phyloP scores from a whole-genome alignment of 2,113 vertebrate genomes.

The Pelecanoides urinatrix region DNA sequence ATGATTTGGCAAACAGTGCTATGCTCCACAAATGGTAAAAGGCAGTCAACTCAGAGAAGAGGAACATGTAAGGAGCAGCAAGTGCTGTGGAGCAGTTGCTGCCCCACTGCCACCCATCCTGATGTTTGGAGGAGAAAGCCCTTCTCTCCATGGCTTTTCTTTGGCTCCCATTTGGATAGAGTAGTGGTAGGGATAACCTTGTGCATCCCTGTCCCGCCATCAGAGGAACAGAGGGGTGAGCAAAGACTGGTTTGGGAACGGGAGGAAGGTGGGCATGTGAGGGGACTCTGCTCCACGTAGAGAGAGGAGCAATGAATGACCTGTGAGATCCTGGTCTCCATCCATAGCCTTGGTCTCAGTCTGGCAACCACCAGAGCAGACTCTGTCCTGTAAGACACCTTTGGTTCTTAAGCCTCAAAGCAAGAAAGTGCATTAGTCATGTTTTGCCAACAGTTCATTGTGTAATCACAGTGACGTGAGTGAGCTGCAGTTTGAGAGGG shows the following conservation, averaged over 20 bases:
- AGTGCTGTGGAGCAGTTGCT: neutral
- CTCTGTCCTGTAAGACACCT: neutral
- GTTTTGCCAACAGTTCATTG: neutral
- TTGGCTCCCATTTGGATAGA: neutral
- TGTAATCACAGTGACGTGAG: neutral
- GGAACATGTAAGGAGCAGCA: fast-evolving
- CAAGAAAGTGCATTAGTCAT: neutral
- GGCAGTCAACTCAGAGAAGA: neutral
- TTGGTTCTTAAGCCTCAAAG: neutral
- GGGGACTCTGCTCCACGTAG: neutral
- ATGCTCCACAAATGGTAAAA: neutral
- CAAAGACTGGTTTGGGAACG: neutral
- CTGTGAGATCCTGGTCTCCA: neutral
- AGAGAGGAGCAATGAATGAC: neutral
- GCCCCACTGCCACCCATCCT: neutral
- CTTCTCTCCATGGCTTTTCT: neutral
- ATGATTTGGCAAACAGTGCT: neutral
- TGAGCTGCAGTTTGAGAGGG: neutral
- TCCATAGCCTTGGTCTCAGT: neutral
- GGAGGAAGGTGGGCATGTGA: neutral
- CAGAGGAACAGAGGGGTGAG: neutral
- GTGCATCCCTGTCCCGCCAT: neutral
- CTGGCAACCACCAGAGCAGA: neutral
- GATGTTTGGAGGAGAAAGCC: neutral
- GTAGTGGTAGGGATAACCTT: neutral